Evolutionary conservation across 2,888 invertebrate genomes (phyloP), one percentile per base, ranked within the genome.

Genomic region (Drosophila buzzatii): DNA sequence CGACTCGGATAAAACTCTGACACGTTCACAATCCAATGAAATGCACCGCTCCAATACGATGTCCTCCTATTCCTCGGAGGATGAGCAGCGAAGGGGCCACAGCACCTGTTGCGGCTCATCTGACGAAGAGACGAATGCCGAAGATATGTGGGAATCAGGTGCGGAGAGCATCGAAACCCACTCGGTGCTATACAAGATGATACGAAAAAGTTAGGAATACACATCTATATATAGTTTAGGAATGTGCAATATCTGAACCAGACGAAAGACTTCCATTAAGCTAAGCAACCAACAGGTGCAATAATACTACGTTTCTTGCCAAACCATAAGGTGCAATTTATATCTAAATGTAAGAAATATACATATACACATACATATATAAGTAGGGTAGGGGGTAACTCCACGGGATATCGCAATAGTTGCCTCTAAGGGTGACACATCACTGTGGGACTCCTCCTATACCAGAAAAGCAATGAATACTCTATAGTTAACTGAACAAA

Each of bases 81-180:
- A 96, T 73, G 97, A 97, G 91, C 70, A 73, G 9, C 96, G 96
- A 18, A 96, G 82, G 91, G 94, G 77, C 93, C 94, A 80, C 94
- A 95, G 93, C 94, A 95, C 85, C 95, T 96, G 92, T 23, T 91
- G 90, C 47, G 91, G 91, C 14, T 92, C 92, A 1, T 92, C 92
- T 88, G 96, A 96, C 73, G 91, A 91, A 90, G 96, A 96, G 35
- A 96, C 96, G n/a, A 95, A 95, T 73, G 96, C 96, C 42, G 97
- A 97, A 90, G 97, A 96, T 10, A 95, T 96, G 74, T 97, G 97
- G 93, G 97, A 97, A 93, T 97, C 97, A 31, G 97, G 97, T 1
- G 97, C 96, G 5, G 97, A 97, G 91, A 97, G 97, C 93, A 94
- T 97, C 35, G 97, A 97, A 89, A 97, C 97, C 0, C 97, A 97